Conservation (phyloP, 2,888 invertebrate genomes). For the Boloria euphrosyne region DNA sequence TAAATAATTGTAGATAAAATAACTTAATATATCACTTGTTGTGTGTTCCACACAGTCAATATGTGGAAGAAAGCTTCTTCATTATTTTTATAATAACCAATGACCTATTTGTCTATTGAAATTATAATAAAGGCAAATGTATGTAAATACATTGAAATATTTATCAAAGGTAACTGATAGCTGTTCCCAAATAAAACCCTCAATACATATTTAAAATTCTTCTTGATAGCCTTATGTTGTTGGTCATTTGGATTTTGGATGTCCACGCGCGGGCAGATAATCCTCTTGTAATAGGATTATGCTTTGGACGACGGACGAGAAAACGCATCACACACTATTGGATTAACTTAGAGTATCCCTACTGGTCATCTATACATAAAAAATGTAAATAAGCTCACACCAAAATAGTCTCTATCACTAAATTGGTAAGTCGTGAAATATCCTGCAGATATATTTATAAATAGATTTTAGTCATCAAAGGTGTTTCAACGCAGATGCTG, state of each 20-base stretch:
- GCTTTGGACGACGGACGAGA: slow-evolving; percentile 54
- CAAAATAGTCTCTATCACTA: neutral
- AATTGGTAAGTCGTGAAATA: neutral
- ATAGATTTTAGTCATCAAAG: slow-evolving; percentile 31
- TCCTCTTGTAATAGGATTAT: slow-evolving; percentile 69
- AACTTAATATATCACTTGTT: no score
- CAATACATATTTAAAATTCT: slow-evolving; percentile 9
- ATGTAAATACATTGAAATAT: neutral
- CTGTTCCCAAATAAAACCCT: slow-evolving; percentile 1
- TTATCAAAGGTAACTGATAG: neutral
- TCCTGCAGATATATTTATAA: slow-evolving; percentile 38
- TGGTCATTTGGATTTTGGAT: slow-evolving; percentile 55
- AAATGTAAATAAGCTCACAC: neutral
- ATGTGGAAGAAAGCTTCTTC: no score
- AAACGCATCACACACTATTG: slow-evolving; percentile 66
- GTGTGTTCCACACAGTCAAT: no score
- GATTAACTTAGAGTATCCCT: slow-evolving; percentile 55
- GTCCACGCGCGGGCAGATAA: slow-evolving; percentile 50
- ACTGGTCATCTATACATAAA: slow-evolving; percentile 45
- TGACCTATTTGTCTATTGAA: no score
- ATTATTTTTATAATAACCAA: no score
- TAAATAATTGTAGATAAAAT: no score
- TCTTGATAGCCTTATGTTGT: slow-evolving; percentile 25
- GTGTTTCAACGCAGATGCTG: slow-evolving; percentile 32
- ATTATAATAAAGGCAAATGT: no score